These are phyloP conservation scores for Reticulitermes lucifugus DNA, from an alignment of 2,888 invertebrate species.

Conservation along the genomic window DNA sequence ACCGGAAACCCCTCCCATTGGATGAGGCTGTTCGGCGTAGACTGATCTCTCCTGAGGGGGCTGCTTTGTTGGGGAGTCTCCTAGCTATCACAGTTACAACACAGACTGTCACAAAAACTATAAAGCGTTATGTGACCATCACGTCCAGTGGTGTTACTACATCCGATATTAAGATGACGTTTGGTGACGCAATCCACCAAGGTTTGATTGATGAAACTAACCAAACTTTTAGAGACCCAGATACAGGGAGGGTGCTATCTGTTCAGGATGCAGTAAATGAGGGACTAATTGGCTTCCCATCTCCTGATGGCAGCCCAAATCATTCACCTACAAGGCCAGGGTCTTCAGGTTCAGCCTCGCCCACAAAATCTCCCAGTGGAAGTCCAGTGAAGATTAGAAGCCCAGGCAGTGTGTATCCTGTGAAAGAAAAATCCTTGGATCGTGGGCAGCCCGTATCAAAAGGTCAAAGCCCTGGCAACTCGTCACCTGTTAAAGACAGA, in stretches of 20 bases:
- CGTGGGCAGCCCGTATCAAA: slow-evolving; percentile 7
- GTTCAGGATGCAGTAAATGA: slow-evolving; percentile 62
- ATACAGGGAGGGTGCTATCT: slow-evolving; percentile 58
- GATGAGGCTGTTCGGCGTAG: slow-evolving; percentile 88
- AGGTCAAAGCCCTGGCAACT: slow-evolving; percentile 25
- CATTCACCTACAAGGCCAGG: slow-evolving; percentile 36
- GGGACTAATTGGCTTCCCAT: slow-evolving; percentile 46
- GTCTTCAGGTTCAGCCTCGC: slow-evolving; percentile 24
- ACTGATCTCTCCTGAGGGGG: slow-evolving; percentile 88
- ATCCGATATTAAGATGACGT: slow-evolving; percentile 68
- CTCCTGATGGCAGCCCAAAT: slow-evolving; percentile 27
- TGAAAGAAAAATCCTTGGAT: slow-evolving; percentile 37
- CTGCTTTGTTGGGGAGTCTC: slow-evolving; percentile 85
- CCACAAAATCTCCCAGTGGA: slow-evolving; percentile 4
- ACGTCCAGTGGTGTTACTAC: slow-evolving; percentile 71
- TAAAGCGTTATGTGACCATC: slow-evolving; percentile 84
- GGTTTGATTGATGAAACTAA: slow-evolving; percentile 84
- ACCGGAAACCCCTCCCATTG: slow-evolving; percentile 79
- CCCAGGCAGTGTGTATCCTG: slow-evolving; percentile 35
- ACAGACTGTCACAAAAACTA: slow-evolving; percentile 87
- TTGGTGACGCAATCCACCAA: slow-evolving; percentile 80
- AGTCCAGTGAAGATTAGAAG: slow-evolving; percentile 28
- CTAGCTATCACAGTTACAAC: slow-evolving; percentile 89
- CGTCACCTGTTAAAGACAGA: slow-evolving; percentile 54
- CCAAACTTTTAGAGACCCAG: slow-evolving; percentile 72